Evolutionary conservation across 1,140 invertebrate species (phyloP), one percentile per base, ranked within the genome.

Genomic region (Holcopasites calliopsidis): DNA sequence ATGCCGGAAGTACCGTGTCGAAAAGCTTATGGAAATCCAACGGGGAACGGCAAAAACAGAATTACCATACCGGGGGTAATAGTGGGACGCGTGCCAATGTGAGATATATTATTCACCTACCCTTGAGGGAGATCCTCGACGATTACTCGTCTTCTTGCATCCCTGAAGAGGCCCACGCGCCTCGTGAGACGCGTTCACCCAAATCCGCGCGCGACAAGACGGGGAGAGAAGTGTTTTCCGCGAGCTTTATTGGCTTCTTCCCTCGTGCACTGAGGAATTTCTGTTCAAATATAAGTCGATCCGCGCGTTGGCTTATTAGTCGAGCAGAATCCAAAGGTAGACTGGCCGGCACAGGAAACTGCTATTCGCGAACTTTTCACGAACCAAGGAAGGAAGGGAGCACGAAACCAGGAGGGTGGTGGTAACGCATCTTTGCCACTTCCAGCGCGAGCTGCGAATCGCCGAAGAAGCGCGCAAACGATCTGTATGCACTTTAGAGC

Each of bases 221-320:
- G 28, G 26, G n/a, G 3, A 42, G 49, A 42, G 10, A 16, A n/a
- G n/a, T n/a, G n/a, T n/a, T n/a, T n/a, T n/a, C n/a, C n/a, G n/a
- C n/a, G n/a, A n/a, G n/a, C n/a, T n/a, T n/a, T 4, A 5, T 13
- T 11, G 10, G 0, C 13, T 70, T n/a, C n/a, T 11, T 16, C 5
- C 2, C 8, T 33, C 10, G 18, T 35, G n/a, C n/a, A n/a, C n/a
- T n/a, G n/a, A n/a, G n/a, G n/a, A n/a, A n/a, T n/a, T n/a, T n/a
- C n/a, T n/a, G n/a, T n/a, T n/a, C n/a, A n/a, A n/a, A n/a, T 54
- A 42, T 31, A 44, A 3, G 26, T 35, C 62, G 11, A 16, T 75
- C 38, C 65, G 70, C 73, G 69, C 60, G 47, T 70, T 62, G 80
- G n/a, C 84, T 87, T 86, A 89, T 86, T 88, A 85, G 86, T 86